Conservation (phyloP, 2,888 invertebrate species). For the Acanthopleura granulata region DNA sequence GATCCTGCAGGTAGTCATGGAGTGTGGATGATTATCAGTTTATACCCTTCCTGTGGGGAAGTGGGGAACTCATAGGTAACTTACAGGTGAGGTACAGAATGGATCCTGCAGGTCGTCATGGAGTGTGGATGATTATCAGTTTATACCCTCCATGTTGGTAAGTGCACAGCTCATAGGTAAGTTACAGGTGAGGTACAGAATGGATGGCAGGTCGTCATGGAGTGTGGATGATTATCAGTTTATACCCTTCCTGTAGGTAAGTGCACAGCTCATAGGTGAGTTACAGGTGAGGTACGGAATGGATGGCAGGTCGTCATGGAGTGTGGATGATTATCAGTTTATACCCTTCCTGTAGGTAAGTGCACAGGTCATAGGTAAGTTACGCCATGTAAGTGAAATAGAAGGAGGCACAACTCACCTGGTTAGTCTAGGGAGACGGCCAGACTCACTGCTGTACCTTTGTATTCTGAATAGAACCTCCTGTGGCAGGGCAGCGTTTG, state of each 20-base stretch:
- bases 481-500: no score
- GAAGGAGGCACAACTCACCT: no score
- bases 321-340: conserved; percentile 99
- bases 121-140: conserved; percentile 99
- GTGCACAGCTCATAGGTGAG: conserved; percentile 89
- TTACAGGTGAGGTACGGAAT: conserved; percentile 90
- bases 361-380: conserved; percentile 83
- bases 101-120: conserved; percentile 99
- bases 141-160: conserved; percentile 99
- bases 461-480: no score
- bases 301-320: conserved; percentile 98
- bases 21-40: conserved; percentile 99
- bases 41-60: conserved; percentile 99
- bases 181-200: conserved; percentile 87
- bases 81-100: conserved; percentile 92
- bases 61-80: conserved; percentile 89
- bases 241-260: conserved; percentile 99
- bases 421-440: no score
- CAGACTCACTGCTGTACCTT: no score
- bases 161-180: conserved; percentile 92
- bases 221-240: conserved; percentile 99
- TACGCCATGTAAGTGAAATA: conserved; percentile 88
- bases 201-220: conserved; percentile 99
- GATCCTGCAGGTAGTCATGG: conserved; percentile 99
- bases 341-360: conserved; percentile 99